Evolutionary conservation across 2,113 vertebrate species (phyloP).

Genomic region (Salvelinus namaycush): DNA sequence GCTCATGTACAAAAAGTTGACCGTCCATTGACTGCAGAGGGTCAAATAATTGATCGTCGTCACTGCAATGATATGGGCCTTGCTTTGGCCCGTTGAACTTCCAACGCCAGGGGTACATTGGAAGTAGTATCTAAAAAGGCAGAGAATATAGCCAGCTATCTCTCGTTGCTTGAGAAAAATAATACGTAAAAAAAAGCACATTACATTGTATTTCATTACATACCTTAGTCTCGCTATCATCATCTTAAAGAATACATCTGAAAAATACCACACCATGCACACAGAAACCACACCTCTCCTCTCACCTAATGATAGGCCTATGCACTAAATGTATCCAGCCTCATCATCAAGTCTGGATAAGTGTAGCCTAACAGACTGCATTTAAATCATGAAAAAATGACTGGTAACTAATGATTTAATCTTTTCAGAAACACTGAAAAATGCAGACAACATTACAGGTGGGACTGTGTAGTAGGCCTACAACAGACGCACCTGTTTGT

Average conservation of each 20-base stretch:
- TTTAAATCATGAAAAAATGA: too few relatives aligned
- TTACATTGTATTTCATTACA: constrained; percentile 13
- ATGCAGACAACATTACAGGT: too few relatives aligned
- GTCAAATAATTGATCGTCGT: neutral
- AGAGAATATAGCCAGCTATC: constrained; percentile 80
- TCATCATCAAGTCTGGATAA: neutral
- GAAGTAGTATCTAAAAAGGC: constrained; percentile 26
- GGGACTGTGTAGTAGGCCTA: too few relatives aligned
- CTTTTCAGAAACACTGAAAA: too few relatives aligned
- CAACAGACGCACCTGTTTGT: too few relatives aligned
- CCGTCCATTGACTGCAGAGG: constrained; percentile 6
- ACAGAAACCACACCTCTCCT: constrained; percentile 35
- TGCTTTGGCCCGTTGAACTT: neutral
- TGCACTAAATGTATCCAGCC: constrained; percentile 7
- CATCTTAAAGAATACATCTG: constrained; percentile 2
- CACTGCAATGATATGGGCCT: neutral
- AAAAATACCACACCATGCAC: constrained; percentile 16
- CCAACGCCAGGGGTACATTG: constrained; percentile 15
- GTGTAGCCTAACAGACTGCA: neutral
- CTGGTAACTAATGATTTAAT: too few relatives aligned
- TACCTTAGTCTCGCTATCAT: neutral
- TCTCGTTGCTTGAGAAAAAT: constrained; percentile 67
- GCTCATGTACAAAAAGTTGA: constrained; percentile 59
- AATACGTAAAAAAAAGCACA: constrained; percentile 32
- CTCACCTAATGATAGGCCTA: neutral